A percentile compares a stretch with the other conserved stretches of the same genome.
Evolutionary conservation across 2,888 invertebrate genomes (phyloP).

Genomic region (Xanthorhoe designata): DNA sequence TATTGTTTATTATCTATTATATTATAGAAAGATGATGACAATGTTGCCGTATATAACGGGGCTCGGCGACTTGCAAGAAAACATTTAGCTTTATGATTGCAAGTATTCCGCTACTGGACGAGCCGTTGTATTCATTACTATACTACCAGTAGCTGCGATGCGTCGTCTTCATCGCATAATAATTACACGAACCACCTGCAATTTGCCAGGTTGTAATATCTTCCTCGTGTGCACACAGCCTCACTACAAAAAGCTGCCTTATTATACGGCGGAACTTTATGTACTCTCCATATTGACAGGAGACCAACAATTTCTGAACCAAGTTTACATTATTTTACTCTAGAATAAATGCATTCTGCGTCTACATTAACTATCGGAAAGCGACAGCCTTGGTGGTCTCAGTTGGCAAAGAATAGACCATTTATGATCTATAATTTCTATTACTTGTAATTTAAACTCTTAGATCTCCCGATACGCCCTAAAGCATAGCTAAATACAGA

Average conservation of each 20-base stretch:
- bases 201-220: slow-evolving; percentile 52
- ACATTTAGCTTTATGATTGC: slow-evolving; percentile 67
- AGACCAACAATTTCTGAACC: slow-evolving; percentile 33
- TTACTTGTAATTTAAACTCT: slow-evolving; percentile 64
- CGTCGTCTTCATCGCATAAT: slow-evolving; percentile 62
- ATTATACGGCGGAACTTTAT: slow-evolving; percentile 35
- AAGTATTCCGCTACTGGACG: slow-evolving; percentile 59
- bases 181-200: slow-evolving; percentile 60
- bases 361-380: slow-evolving; percentile 41
- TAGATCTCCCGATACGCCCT: slow-evolving; percentile 57
- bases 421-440: slow-evolving; percentile 69
- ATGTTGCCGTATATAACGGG: slow-evolving; percentile 51
- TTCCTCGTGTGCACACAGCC: slow-evolving; percentile 38
- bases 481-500: slow-evolving; percentile 57
- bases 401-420: slow-evolving; percentile 61
- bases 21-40: slow-evolving; percentile 45
- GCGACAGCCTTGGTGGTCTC: slow-evolving; percentile 62
- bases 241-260: slow-evolving; percentile 37
- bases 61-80: slow-evolving; percentile 52
- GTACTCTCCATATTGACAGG: slow-evolving; percentile 31
- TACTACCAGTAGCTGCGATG: slow-evolving; percentile 51
- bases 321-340: slow-evolving; percentile 35
- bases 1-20: slow-evolving; percentile 42
- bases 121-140: slow-evolving; percentile 60
- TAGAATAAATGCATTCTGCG: slow-evolving; percentile 42